These are phyloP conservation scores for Poeciliopsis paucimaculata DNA, from an alignment of 2,797 vertebrate species.

Conservation along the genomic window DNA sequence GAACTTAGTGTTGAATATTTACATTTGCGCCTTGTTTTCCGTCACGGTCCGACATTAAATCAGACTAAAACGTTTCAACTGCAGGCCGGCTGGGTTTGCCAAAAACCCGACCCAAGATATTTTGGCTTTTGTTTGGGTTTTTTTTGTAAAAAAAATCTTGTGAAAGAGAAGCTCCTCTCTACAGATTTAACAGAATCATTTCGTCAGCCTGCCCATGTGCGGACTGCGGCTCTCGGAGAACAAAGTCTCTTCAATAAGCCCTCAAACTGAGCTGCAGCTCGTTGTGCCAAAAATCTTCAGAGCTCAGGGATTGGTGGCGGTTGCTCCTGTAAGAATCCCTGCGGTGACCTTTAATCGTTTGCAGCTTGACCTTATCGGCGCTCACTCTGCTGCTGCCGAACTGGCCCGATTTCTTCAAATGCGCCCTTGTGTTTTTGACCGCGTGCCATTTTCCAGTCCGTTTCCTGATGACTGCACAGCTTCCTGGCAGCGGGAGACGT, in stretches of 20 bases:
- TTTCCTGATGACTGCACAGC: slow-evolving; percentile 8
- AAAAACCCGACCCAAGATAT: neutral
- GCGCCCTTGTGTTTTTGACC: neutral
- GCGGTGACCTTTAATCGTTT: slow-evolving; percentile 18
- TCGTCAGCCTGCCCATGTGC: neutral
- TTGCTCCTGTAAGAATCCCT: slow-evolving; percentile 39
- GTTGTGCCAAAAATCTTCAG: slow-evolving; percentile 17
- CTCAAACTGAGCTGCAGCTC: neutral
- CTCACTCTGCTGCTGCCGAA: neutral
- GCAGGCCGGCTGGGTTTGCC: neutral
- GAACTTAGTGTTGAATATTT: neutral
- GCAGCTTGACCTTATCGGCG: slow-evolving; percentile 8
- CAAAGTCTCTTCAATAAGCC: neutral
- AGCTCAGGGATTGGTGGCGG: slow-evolving; percentile 36
- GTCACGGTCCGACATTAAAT: too few relatives aligned
- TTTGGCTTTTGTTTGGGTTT: neutral
- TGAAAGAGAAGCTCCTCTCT: neutral
- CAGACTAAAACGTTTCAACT: neutral
- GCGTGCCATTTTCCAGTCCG: neutral
- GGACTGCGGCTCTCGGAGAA: neutral
- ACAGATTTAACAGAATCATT: neutral
- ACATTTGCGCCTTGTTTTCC: neutral
- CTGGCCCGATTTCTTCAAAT: neutral
- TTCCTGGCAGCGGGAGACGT: slow-evolving; percentile 22
- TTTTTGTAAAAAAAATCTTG: neutral